phyloP scores from a whole-genome alignment of 2,797 vertebrate genomes.

The Platyrinchus mystaceus region DNA sequence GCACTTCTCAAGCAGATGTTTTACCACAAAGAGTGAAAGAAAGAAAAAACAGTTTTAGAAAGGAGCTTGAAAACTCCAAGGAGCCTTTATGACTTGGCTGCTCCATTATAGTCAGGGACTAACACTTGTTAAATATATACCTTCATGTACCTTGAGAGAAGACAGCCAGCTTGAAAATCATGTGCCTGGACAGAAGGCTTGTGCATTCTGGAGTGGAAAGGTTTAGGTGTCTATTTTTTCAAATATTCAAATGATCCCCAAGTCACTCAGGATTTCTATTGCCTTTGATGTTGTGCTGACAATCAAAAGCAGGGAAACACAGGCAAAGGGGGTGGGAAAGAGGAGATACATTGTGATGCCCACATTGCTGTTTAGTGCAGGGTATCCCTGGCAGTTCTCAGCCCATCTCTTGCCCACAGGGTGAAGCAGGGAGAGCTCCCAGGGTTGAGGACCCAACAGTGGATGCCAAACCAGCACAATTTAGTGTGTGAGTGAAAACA shows the following conservation, averaged over 20 bases:
- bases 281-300: background rate
- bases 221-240: background rate
- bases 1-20: background rate
- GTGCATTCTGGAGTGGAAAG: background rate
- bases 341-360: background rate
- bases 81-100: background rate
- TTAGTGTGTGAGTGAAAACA: background rate
- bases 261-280: background rate
- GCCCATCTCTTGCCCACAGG: background rate
- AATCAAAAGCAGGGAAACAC: background rate
- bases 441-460: background rate
- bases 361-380: fast-evolving
- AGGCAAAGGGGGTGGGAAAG: background rate
- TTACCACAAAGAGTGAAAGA: background rate
- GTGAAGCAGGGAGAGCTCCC: background rate
- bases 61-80: background rate
- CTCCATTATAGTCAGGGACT: background rate
- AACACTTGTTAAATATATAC: background rate
- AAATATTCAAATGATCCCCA: background rate
- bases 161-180: background rate
- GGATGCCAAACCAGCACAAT: background rate
- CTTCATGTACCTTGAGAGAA: background rate
- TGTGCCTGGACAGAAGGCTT: background rate
- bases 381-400: background rate
- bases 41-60: background rate